Percentiles rank a stretch among this genome's conserved stretches.
phyloP scores from a whole-genome alignment of 2,888 invertebrate species.

The Perizoma affinitatum region DNA sequence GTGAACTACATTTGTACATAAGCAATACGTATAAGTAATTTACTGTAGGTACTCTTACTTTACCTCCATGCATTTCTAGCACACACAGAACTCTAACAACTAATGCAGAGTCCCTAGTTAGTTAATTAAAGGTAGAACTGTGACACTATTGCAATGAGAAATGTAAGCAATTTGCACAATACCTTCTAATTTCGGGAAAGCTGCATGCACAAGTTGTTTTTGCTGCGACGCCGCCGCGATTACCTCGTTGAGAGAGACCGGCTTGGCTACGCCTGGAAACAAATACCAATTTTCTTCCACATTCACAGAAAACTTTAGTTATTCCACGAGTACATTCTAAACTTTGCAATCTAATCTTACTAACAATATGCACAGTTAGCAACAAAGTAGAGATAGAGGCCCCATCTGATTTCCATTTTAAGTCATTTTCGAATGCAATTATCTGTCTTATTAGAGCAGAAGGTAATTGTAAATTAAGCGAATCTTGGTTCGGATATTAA shows the following conservation, averaged over 20 bases:
- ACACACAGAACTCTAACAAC: constrained; percentile 5
- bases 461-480: constrained; percentile 47
- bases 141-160: constrained; percentile 23
- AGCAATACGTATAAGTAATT: too few species aligned
- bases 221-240: constrained; percentile 62
- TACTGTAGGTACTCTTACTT: not conserved
- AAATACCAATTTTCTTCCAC: constrained; percentile 32
- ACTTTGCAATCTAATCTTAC: constrained; percentile 53
- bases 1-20: too few species aligned
- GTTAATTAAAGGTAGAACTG: constrained; percentile 30
- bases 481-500: constrained; percentile 42
- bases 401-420: constrained; percentile 73
- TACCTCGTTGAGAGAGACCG: constrained; percentile 70
- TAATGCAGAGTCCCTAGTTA: constrained; percentile 15
- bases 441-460: constrained; percentile 39
- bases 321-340: constrained; percentile 20
- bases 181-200: constrained; percentile 49
- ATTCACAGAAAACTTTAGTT: constrained; percentile 23
- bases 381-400: constrained; percentile 55
- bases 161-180: constrained; percentile 34
- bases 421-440: constrained; percentile 63
- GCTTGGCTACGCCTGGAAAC: constrained; percentile 60
- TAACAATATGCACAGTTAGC: constrained; percentile 59
- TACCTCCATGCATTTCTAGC: constrained; percentile 6
- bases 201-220: constrained; percentile 38